phyloP scores from a whole-genome alignment of 2,113 vertebrate species.

The Andinoacara biseriatus region DNA sequence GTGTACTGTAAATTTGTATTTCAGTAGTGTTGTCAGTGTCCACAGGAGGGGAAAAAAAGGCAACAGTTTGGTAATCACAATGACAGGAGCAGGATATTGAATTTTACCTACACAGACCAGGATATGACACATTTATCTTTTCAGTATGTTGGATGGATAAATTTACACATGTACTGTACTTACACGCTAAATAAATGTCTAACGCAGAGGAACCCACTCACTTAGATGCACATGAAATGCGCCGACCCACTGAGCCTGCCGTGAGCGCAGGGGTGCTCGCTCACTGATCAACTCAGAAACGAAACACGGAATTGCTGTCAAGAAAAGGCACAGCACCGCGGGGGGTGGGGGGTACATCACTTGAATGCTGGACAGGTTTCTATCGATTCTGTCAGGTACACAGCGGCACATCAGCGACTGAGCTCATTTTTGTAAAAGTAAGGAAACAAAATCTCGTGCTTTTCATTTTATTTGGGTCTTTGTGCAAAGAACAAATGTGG shows the following conservation, averaged over 20 bases:
- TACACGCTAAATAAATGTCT: conserved; percentile 1
- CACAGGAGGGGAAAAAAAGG: neutral
- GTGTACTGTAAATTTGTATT: conserved; percentile 30
- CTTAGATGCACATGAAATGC: neutral
- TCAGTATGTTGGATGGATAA: neutral
- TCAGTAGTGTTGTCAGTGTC: conserved; percentile 11
- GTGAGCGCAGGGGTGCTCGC: conserved; percentile 17
- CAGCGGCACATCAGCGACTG: neutral
- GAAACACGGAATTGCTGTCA: conserved; percentile 40
- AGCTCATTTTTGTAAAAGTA: neutral
- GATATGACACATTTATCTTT: conserved; percentile 33
- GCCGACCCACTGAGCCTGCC: neutral
- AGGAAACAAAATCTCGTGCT: neutral
- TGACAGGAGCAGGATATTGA: conserved; percentile 33
- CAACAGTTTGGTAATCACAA: conserved; percentile 41
- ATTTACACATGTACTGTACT: conserved; percentile 1
- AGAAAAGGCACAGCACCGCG: conserved; percentile 17
- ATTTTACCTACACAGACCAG: conserved; percentile 45
- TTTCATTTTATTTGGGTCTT: neutral
- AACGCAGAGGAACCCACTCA: neutral
- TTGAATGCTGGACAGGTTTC: conserved; percentile 15
- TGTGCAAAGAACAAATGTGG: neutral
- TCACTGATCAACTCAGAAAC: conserved; percentile 30
- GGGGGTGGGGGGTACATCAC: neutral
- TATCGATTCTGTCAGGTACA: neutral